Percentiles rank a stretch among this genome's conserved stretches.
Conservation (phyloP, 2,113 vertebrate species). For the Apistogramma diplotaenia region DNA sequence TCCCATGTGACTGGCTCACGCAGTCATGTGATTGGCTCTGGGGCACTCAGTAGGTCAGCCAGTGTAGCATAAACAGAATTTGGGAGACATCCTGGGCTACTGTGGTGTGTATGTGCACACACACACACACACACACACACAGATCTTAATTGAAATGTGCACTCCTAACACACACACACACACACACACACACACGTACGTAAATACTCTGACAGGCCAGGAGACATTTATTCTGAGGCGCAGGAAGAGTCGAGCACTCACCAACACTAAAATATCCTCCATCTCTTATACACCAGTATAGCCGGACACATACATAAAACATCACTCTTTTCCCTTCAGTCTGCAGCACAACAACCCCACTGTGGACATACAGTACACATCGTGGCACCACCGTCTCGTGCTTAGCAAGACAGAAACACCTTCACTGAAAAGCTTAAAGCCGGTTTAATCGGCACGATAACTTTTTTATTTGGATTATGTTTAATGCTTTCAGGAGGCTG, state of each 20-base stretch:
- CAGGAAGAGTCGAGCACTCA: not conserved
- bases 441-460: not conserved
- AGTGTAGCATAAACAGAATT: conserved; percentile 48
- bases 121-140: not conserved
- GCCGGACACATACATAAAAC: not conserved
- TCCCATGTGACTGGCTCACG: conserved; percentile 42
- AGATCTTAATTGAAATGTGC: not conserved
- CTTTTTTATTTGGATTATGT: not conserved
- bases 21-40: conserved; percentile 60
- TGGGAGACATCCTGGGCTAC: conserved; percentile 26
- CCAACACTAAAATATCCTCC: not conserved
- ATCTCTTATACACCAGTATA: not conserved
- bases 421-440: not conserved
- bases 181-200: too few relatives aligned
- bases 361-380: not conserved
- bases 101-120: not conserved
- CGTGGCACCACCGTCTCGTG: not conserved
- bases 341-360: not conserved
- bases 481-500: not conserved
- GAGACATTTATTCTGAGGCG: not conserved
- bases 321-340: not conserved
- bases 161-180: not conserved
- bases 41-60: conserved; percentile 57
- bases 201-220: not conserved
- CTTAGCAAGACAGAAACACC: not conserved